Evolutionary conservation across 2,888 invertebrate genomes (phyloP).

Genomic region (Temnothorax unifasciatus): DNA sequence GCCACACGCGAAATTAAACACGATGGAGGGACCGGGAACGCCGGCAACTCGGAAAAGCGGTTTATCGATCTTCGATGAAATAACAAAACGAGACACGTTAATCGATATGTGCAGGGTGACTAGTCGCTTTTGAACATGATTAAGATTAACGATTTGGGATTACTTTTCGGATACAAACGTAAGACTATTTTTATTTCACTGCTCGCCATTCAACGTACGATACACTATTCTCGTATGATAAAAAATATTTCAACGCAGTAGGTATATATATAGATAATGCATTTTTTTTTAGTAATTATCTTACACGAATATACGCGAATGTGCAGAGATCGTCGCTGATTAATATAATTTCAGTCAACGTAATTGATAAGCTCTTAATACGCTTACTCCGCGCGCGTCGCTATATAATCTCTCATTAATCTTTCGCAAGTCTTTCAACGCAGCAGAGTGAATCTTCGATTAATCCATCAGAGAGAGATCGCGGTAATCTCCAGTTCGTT

Average conservation of each 20-base stretch:
- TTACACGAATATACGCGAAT: background rate
- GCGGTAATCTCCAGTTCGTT: background rate
- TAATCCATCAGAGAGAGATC: conserved; percentile 2
- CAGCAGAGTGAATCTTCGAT: background rate
- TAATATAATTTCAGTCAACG: background rate
- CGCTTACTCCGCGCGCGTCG: too few relatives aligned
- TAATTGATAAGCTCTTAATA: background rate
- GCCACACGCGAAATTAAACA: conserved; percentile 25
- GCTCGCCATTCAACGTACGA: background rate
- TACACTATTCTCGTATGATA: background rate
- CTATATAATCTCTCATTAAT: background rate
- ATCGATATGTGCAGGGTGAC: background rate
- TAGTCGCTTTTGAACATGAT: background rate
- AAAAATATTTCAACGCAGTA: background rate
- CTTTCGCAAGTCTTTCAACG: background rate
- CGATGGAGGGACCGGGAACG: background rate
- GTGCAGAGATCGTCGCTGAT: background rate
- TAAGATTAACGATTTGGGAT: background rate
- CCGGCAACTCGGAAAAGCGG: background rate
- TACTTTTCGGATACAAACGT: background rate
- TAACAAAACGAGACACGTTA: conserved; percentile 10
- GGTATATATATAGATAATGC: background rate
- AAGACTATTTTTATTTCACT: background rate
- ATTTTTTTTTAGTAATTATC: background rate
- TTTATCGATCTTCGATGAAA: conserved; percentile 13